A percentile compares a stretch with the other conserved stretches of the same genome.
Evolutionary conservation across 2,113 vertebrate genomes (phyloP).

Genomic region (Paramormyrops kingsleyae): DNA sequence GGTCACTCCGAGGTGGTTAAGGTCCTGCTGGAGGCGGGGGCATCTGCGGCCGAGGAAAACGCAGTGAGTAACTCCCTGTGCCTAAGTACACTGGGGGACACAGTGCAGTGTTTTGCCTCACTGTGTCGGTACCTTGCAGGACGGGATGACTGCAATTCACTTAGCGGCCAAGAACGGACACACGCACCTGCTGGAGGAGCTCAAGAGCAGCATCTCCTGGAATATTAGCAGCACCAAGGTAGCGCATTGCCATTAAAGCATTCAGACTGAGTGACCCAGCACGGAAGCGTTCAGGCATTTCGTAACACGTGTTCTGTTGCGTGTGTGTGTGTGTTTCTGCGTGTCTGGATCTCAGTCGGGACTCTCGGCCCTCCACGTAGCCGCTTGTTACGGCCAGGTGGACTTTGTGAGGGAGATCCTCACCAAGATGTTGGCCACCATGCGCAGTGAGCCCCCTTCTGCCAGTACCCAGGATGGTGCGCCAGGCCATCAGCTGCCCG

Average conservation of each 20-base stretch:
- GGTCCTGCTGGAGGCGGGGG: conserved; percentile 46
- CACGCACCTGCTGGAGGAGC: conserved; percentile 44
- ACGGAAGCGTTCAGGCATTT: background rate
- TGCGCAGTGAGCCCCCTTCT: conserved; percentile 30
- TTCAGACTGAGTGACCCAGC: background rate
- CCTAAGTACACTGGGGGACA: background rate
- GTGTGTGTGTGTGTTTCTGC: conserved; percentile 3
- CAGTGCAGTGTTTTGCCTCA: background rate
- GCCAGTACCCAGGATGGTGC: conserved; percentile 11
- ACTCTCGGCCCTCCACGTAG: conserved; percentile 44
- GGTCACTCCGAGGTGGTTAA: conserved; percentile 50
- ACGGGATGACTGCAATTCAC: conserved; percentile 50
- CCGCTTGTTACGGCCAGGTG: conserved; percentile 42
- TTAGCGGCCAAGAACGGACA: conserved; percentile 48
- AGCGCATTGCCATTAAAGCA: background rate
- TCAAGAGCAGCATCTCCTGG: conserved; percentile 44
- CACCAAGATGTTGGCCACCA: conserved; percentile 37
- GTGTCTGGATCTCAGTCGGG: conserved; percentile 35
- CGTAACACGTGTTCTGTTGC: background rate
- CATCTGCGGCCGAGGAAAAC: conserved; percentile 42
- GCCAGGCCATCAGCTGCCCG: conserved; percentile 3
- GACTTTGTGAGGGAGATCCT: conserved; percentile 49
- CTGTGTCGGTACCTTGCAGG: conserved; percentile 18
- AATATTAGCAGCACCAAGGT: conserved; percentile 50
- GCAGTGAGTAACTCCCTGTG: conserved; percentile 21